Base-by-base conservation (phyloP, 2,113 vertebrate species). In the Muscicapa adusta region DNA sequence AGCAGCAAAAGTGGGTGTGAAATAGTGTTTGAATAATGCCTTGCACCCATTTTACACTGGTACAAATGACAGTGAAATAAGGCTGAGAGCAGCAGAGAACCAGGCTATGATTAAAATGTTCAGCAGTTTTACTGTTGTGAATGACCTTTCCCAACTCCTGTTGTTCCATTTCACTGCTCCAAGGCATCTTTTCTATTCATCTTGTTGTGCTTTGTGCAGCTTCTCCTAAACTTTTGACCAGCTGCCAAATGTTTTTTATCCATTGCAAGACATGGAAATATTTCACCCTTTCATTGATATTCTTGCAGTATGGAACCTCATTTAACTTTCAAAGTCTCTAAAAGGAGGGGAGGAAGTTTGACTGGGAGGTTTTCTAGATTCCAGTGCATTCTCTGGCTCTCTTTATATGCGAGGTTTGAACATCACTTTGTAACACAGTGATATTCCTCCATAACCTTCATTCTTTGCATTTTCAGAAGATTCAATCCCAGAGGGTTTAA, bases 161-260 rank as follows among this genome's bases (percentile, higher is more conserved):
- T 93, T 94, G 75, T 84, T 96, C 85, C 89, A 65, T 95, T 95
- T 92, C 88, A 93, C 42, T 88, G 81, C 86, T 93, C 85, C 5
- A 6, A 91, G 91, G 53, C 11, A 3, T 88, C 76, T 91, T 85
- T 87, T 80, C 83, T 93, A 54, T 92, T 94, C 66, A 91, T 89
- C 92, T 77, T 91, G 42, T 91, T 33, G 22, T 85, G 63, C 63
- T 95, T 95, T 88, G 76, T 89, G 74, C 62, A 75, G 38, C 70
- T 96, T 96, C 85, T 79, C 81, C 58, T 73, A 85, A 93, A 87
- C 77, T 92, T 94, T 92, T 95, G 80, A 80, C 92, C 50, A 62
- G 75, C 74, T 93, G 78, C 84, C 60, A 93, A 95, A 78, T n/a
- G n/a, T 5, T 43, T 40, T 79, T 89, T 66, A 61, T 83, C 57